Conservation (phyloP, 2,113 vertebrate species). For the Syrmaticus mikado region DNA sequence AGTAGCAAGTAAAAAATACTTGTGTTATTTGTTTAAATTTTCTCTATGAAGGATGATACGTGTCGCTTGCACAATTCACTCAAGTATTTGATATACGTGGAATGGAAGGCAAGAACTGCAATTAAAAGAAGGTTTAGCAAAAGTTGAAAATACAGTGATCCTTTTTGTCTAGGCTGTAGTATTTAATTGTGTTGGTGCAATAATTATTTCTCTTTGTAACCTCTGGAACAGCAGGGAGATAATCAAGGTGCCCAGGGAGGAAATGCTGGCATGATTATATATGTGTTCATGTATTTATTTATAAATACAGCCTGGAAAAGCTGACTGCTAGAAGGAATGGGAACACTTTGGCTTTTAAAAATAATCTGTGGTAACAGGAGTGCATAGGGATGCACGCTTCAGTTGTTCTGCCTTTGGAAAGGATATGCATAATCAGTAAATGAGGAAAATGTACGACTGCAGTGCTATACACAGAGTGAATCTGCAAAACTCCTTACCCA, state of each 20-base stretch:
- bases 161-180: background rate
- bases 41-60: rapidly evolving
- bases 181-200: rapidly evolving
- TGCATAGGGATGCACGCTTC: rapidly evolving
- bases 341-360: background rate
- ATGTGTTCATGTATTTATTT: background rate
- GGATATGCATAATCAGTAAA: background rate
- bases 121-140: background rate
- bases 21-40: background rate
- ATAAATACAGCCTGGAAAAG: background rate
- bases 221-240: background rate
- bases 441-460: background rate
- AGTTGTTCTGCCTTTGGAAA: background rate
- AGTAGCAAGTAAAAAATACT: background rate
- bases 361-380: background rate
- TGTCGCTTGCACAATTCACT: background rate
- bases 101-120: background rate
- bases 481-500: background rate
- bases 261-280: background rate
- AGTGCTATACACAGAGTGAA: background rate
- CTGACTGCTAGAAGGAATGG: background rate
- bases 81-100: background rate
- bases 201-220: rapidly evolving
- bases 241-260: background rate
- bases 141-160: rapidly evolving